Conservation (phyloP, 2,888 invertebrate genomes). For the Nomada goodeniana region DNA sequence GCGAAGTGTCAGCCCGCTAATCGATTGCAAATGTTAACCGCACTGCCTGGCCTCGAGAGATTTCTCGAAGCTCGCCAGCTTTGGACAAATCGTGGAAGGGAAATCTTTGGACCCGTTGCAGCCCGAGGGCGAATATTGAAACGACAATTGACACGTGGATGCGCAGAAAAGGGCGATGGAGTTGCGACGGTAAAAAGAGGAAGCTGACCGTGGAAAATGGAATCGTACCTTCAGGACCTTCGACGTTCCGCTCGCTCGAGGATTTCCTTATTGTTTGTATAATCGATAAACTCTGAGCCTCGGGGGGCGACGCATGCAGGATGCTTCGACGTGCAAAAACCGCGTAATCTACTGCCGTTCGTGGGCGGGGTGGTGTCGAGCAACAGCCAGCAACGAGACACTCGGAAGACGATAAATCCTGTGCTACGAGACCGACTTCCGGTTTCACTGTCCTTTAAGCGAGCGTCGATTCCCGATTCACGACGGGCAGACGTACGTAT, state of each 20-base stretch:
- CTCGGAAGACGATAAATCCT: constrained; percentile 63
- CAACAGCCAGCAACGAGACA: constrained; percentile 48
- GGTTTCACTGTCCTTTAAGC: constrained; percentile 43
- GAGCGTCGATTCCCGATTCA: constrained; percentile 23
- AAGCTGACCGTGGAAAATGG: not conserved
- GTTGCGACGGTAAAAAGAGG: not conserved
- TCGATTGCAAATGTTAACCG: too few species aligned
- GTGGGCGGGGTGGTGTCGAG: constrained; percentile 66
- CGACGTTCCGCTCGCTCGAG: constrained; percentile 34
- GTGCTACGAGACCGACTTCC: constrained; percentile 50
- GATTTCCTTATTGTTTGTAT: constrained; percentile 76
- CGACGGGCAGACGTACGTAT: not conserved
- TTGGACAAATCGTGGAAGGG: too few species aligned
- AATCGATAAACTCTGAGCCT: constrained; percentile 71
- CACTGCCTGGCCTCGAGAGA: too few species aligned
- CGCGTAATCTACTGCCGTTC: constrained; percentile 71
- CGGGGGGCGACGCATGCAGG: constrained; percentile 54
- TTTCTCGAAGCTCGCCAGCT: too few species aligned
- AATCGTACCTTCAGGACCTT: constrained; percentile 21
- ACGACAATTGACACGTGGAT: too few species aligned
- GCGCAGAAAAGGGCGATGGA: too few species aligned
- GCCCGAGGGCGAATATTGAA: too few species aligned
- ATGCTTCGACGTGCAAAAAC: constrained; percentile 70
- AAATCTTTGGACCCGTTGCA: too few species aligned
- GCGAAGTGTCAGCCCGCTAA: too few species aligned